Base-by-base conservation (phyloP, 2,113 vertebrate species). In the Benitochromis conjunctus region DNA sequence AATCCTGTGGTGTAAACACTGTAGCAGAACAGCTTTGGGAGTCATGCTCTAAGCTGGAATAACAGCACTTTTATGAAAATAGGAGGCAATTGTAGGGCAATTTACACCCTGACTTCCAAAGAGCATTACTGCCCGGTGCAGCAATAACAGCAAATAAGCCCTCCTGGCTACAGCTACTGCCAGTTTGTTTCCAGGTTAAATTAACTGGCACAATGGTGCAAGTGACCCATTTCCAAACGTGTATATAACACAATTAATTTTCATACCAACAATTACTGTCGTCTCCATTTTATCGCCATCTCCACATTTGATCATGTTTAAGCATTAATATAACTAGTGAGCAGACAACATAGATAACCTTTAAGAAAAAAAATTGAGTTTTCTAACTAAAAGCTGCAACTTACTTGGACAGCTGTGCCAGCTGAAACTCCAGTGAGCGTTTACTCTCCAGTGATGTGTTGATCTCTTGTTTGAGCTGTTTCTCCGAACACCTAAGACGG, bases 391-490 rank as follows among this genome's bases (percentile, higher is more conserved):
- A 24, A n/a, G 24, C 10, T 19, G 26, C 48, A 34, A 88, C 97
- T 95, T 96, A 99, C 99, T 99, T 99, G 66, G 98, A 98, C 94
- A 99, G 96, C 85, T 99, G 98, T 62, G 97, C 97, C 88, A 99
- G 96, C 91, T 99, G 98, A 82, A 99, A 99, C 96, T 99, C 99
- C 91, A 99, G 95, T 26, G 98, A 97, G 85, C 98, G 97, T 91
- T 99, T 99, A 84, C 94, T 97, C 97, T 99, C 99, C 88, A 99
- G 94, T 74, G 97, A 94, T 0, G 96, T 94, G 95, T 99, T 99
- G 94, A 98, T 98, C 94, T 99, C 98, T 94, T 99, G 99, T 92
- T 99, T 99, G 92, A 99, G 96, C 90, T 99, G 98, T 94, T 99
- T 99, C 96, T 99, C 98, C 1, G 97, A 97, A 84, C 97, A 97